Conservation (phyloP, 2,797 vertebrate species). For the Crocidura indochinensis region DNA sequence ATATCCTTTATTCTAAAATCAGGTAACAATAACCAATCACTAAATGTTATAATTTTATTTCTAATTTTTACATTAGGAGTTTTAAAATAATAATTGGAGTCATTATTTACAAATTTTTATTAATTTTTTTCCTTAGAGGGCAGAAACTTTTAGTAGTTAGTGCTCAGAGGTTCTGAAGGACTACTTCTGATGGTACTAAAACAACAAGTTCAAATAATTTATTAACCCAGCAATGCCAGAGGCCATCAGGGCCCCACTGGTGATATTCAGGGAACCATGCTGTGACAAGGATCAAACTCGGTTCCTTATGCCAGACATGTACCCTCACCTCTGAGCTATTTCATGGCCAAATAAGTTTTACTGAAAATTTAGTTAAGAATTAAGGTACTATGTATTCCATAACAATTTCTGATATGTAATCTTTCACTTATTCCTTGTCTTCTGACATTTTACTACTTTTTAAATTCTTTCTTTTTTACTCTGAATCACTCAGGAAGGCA, state of each 20-base stretch:
- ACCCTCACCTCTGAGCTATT: too few relatives aligned
- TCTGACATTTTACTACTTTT: background rate
- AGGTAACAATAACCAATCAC: background rate
- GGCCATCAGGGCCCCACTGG: too few relatives aligned
- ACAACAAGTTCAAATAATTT: too few relatives aligned
- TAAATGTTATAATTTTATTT: background rate
- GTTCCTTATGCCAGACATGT: too few relatives aligned
- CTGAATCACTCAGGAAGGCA: background rate
- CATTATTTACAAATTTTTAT: background rate
- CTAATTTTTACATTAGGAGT: slow-evolving; percentile 30
- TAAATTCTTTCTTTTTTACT: slow-evolving; percentile 34
- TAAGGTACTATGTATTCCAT: background rate
- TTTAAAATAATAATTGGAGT: background rate
- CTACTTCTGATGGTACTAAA: too few relatives aligned
- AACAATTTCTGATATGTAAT: background rate
- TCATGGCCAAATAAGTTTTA: too few relatives aligned
- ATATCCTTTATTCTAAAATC: slow-evolving; percentile 3
- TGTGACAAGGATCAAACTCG: too few relatives aligned
- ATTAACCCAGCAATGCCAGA: too few relatives aligned
- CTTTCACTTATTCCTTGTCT: slow-evolving; percentile 4
- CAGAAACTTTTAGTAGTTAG: too few relatives aligned
- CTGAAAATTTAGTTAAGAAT: background rate
- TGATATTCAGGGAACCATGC: too few relatives aligned
- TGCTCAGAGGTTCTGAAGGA: too few relatives aligned
- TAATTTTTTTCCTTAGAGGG: too few relatives aligned